Evolutionary conservation across 2,113 vertebrate genomes (phyloP), one percentile per base, ranked within the genome.

Genomic region (Melanostigma gelatinosum): DNA sequence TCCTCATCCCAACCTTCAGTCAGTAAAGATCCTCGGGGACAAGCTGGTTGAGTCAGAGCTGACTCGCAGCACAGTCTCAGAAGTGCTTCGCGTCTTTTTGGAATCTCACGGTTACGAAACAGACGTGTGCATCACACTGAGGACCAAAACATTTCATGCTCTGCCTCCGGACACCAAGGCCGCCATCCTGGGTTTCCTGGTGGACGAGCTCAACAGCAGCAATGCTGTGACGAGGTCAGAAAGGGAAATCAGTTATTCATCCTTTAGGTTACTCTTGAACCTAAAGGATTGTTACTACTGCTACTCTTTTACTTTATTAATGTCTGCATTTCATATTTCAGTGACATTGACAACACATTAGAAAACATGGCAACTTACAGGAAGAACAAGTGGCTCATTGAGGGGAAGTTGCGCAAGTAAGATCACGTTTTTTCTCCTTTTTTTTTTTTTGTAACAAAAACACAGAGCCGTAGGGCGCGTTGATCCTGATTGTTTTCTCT

Each of bases 331-430:
- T 76, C 81, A 18, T 34, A 22, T 52, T 89, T 62, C 94, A 99
- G 97, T 44, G 97, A 99, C 91, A 98, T 99, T 38, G 98, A 99
- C 91, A 98, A 96, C 92, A 98, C 96, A 3, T 85, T 98, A 89
- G 97, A 99, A 90, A 98, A 87, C 91, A 97, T 99, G 96, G 91
- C 96, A 64, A 96, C 83, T 89, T 98, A 96, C 92, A 95, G 97
- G 87, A 98, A 96, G 90, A 99, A 95, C 92, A 99, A 99, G 83
- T 99, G 98, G 98, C 97, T 97, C 80, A 97, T 98, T 55, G 98
- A 99, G 94, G 97, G 97, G 5, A 96, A 97, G 38, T 87, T 99
- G 44, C 96, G 97, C 89, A 97, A 97, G 97, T 98, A 93, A 88
- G 95, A 65, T 13, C 3, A 24, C 24, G 52, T 22, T 55, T 55